These are phyloP conservation scores for Lerista edwardsae DNA, from an alignment of 2,797 vertebrate species.

Conservation along the genomic window DNA sequence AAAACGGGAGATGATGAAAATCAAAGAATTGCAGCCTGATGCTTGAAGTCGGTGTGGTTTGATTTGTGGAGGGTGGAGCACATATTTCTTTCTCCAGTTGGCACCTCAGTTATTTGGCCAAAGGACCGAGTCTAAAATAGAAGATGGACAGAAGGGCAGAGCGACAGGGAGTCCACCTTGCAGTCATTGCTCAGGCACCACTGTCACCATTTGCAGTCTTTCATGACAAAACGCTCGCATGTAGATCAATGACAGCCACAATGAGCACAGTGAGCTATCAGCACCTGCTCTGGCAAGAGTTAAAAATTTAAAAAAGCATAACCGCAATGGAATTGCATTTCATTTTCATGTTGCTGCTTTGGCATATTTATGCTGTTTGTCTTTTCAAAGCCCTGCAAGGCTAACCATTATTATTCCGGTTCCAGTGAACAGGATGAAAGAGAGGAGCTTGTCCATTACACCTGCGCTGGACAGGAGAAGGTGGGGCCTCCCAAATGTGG, in stretches of 20 bases:
- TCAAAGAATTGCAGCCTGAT: background rate
- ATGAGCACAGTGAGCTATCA: too few relatives aligned
- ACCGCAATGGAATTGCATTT: too few relatives aligned
- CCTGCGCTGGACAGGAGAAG: too few relatives aligned
- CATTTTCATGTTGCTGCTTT: background rate
- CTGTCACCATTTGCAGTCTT: background rate
- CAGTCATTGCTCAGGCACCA: background rate
- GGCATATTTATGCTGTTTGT: background rate
- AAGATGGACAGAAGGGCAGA: slow-evolving; percentile 11
- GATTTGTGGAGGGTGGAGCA: slow-evolving; percentile 1
- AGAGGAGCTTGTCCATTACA: too few relatives aligned
- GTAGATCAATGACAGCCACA: background rate
- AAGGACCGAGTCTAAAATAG: slow-evolving; percentile 27
- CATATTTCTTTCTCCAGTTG: background rate
- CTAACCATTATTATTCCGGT: background rate
- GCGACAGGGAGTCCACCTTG: background rate
- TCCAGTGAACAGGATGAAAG: too few relatives aligned
- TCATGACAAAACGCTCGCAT: background rate
- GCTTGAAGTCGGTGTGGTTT: slow-evolving; percentile 18
- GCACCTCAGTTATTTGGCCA: slow-evolving; percentile 26
- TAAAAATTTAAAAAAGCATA: background rate
- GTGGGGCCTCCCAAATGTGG: background rate
- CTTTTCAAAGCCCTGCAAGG: background rate
- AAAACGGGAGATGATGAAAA: slow-evolving; percentile 41
- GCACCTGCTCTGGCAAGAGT: background rate